These are phyloP conservation scores for Drosophila insularis DNA, from an alignment of 1,140 invertebrate genomes.

Conservation along the genomic window DNA sequence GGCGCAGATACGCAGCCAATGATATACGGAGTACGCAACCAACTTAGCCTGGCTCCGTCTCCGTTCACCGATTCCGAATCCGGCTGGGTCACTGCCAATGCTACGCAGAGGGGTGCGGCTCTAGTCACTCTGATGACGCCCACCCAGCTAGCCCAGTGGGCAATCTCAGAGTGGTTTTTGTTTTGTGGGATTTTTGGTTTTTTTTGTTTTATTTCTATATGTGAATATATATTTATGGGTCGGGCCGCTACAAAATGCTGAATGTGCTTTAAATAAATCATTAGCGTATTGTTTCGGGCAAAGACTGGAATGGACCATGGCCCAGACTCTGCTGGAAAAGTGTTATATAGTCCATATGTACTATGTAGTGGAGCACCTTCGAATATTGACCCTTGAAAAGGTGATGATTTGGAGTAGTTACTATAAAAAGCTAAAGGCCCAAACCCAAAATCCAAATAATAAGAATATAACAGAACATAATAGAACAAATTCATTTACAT, in stretches of 20 bases:
- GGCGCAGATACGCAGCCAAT: conserved; percentile 68
- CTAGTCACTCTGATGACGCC: conserved; percentile 51
- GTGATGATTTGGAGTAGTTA: background rate
- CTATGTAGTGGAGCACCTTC: background rate
- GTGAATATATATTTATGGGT: conserved; percentile 6
- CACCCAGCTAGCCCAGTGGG: conserved; percentile 68
- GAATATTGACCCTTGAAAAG: background rate
- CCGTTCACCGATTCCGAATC: background rate
- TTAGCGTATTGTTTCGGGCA: conserved; percentile 58
- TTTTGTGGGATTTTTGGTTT: conserved; percentile 11
- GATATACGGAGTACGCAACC: conserved; percentile 67
- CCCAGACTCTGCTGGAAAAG: conserved; percentile 11
- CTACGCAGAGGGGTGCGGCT: conserved; percentile 64
- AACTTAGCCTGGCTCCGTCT: conserved; percentile 19
- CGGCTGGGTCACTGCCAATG: conserved; percentile 72
- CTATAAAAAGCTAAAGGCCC: background rate
- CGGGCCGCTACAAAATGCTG: conserved; percentile 35
- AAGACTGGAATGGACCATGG: conserved; percentile 22
- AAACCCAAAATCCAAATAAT: too few relatives aligned
- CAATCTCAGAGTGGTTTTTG: conserved; percentile 49
- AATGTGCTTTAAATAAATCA: conserved; percentile 76
- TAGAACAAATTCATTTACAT: too few relatives aligned
- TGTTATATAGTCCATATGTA: conserved; percentile 4
- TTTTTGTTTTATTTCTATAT: background rate
- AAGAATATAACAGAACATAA: too few relatives aligned